Percentiles rank a stretch among this genome's conserved stretches.
These are phyloP conservation scores for Arenaria interpres DNA, from an alignment of 2,113 vertebrate genomes.

Conservation along the genomic window DNA sequence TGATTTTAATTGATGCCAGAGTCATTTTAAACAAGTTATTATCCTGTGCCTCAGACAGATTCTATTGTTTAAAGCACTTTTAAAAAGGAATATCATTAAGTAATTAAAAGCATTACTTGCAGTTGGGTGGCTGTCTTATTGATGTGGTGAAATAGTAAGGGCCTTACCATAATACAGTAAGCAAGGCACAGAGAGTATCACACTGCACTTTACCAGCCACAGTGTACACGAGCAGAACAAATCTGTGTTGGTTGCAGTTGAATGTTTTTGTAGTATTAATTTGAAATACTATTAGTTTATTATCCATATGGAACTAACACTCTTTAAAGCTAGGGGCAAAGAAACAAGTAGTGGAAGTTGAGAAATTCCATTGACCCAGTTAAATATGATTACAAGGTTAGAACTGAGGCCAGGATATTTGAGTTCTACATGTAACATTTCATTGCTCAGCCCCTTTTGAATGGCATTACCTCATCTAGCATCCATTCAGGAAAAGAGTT, in stretches of 20 bases:
- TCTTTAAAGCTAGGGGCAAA: background rate
- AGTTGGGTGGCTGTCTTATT: background rate
- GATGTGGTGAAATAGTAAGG: background rate
- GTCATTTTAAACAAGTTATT: background rate
- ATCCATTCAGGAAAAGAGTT: conserved; percentile 50
- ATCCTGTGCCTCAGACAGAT: background rate
- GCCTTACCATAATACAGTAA: background rate
- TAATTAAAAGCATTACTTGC: background rate
- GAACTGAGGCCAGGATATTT: conserved; percentile 1
- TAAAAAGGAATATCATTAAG: background rate
- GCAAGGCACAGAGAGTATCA: background rate
- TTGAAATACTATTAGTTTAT: background rate
- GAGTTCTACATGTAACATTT: conserved; percentile 15
- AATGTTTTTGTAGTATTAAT: background rate
- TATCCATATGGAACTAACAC: background rate
- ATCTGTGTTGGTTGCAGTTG: background rate
- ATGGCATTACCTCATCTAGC: conserved; percentile 55
- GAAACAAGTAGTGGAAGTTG: conserved; percentile 14
- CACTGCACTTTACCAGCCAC: background rate
- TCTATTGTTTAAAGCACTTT: background rate
- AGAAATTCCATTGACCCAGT: conserved; percentile 46
- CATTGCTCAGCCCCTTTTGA: conserved; percentile 13
- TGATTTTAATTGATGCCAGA: background rate
- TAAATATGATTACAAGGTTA: conserved; percentile 36
- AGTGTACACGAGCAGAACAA: background rate